Conservation (phyloP, 1,140 invertebrate genomes). For the Drosophila ohnishii region DNA sequence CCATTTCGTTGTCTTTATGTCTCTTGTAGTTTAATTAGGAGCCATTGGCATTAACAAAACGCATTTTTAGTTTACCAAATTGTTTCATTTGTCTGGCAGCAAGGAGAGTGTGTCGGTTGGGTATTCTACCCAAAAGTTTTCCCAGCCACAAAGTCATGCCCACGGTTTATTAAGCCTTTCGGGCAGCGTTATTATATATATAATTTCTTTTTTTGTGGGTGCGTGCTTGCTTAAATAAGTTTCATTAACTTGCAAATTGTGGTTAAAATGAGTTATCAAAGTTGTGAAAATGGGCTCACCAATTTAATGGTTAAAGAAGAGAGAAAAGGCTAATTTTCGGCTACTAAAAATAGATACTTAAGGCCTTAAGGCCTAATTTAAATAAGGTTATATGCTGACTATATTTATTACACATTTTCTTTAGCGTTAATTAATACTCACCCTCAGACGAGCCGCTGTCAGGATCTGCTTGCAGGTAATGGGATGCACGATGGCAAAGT, state of each 20-base stretch:
- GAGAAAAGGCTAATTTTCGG: constrained; percentile 6
- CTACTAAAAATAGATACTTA: not conserved
- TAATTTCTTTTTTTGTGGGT: constrained; percentile 12
- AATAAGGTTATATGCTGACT: not conserved
- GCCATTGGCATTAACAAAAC: constrained; percentile 55
- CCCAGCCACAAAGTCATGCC: constrained; percentile 25
- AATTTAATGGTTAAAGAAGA: not conserved
- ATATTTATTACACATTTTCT: not conserved
- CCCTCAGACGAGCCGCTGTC: constrained; percentile 87
- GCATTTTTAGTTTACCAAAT: constrained; percentile 56
- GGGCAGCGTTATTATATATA: constrained; percentile 9
- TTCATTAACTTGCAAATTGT: constrained; percentile 65
- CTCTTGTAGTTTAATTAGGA: constrained; percentile 51
- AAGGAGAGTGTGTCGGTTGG: not conserved
- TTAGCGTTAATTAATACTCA: constrained; percentile 82
- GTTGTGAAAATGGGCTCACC: constrained; percentile 28
- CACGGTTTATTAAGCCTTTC: constrained; percentile 61
- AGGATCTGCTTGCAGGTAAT: constrained; percentile 91
- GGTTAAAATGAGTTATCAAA: constrained; percentile 49
- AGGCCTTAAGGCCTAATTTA: not conserved
- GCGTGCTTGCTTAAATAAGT: constrained; percentile 49
- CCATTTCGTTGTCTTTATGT: constrained; percentile 43
- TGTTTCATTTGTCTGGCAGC: constrained; percentile 37
- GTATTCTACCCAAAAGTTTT: constrained; percentile 39
- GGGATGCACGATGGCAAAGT: constrained; percentile 92